Conservation (phyloP, 2,113 vertebrate genomes). For the Platysteira castanea region DNA sequence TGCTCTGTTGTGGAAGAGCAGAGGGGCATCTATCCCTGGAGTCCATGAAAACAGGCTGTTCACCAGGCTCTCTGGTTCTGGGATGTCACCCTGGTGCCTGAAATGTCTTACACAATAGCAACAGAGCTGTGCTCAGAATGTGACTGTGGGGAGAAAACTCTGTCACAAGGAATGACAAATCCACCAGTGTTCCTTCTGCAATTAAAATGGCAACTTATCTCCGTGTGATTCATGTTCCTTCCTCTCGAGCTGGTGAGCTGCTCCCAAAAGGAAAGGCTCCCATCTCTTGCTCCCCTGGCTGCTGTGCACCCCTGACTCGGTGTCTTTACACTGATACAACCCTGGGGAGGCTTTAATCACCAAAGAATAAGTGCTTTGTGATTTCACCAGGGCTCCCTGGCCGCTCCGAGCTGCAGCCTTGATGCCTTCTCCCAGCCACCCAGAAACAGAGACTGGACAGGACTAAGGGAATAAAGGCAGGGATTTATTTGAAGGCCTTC, state of each 20-base stretch:
- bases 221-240: neutral
- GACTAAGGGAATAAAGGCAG: no score
- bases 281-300: neutral
- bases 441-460: no score
- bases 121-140: neutral
- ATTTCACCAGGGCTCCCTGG: neutral
- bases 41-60: neutral
- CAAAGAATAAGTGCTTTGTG: neutral
- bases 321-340: neutral
- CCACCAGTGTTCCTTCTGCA: neutral
- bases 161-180: constrained; percentile 26
- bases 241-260: neutral
- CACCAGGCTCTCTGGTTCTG: neutral
- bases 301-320: neutral
- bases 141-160: neutral
- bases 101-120: neutral
- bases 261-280: neutral
- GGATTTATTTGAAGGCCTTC: no score
- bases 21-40: neutral
- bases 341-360: neutral
- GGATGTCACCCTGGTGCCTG: neutral
- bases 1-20: neutral
- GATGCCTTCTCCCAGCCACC: no score
- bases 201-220: constrained; percentile 21
- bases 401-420: neutral